These are phyloP conservation scores for Arion vulgaris DNA, from an alignment of 1,140 invertebrate genomes.

Conservation along the genomic window DNA sequence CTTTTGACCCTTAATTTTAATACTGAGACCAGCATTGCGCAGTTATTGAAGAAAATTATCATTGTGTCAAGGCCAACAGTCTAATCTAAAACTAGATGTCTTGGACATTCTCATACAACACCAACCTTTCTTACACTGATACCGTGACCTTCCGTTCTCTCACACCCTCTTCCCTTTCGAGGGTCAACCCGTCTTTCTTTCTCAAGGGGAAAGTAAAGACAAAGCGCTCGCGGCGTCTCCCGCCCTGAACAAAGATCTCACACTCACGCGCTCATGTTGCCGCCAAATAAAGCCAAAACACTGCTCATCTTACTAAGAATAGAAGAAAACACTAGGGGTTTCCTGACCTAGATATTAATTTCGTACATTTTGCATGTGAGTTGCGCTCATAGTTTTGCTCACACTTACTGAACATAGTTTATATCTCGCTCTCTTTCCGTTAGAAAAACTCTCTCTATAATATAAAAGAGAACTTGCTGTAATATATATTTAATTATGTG, in stretches of 20 bases:
- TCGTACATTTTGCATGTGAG: background rate
- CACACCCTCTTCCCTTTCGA: background rate
- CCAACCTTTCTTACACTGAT: background rate
- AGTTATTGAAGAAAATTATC: too few species aligned
- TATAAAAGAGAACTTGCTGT: too few species aligned
- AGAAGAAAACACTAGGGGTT: background rate
- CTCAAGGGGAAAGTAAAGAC: background rate
- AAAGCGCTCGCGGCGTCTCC: background rate
- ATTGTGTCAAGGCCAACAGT: too few species aligned
- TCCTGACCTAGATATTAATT: background rate
- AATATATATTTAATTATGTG: too few species aligned
- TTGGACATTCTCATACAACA: background rate
- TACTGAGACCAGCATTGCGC: too few species aligned
- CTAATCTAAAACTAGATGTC: too few species aligned
- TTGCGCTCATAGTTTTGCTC: too few species aligned
- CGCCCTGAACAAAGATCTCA: conserved; percentile 1
- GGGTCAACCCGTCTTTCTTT: background rate
- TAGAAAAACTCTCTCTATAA: too few species aligned
- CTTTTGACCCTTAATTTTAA: too few species aligned
- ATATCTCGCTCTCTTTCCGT: too few species aligned
- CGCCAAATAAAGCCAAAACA: background rate
- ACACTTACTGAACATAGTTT: too few species aligned
- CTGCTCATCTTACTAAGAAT: background rate
- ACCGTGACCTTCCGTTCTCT: background rate
- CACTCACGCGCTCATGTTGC: background rate